These are phyloP conservation scores for Salvelinus fontinalis DNA, from an alignment of 2,113 vertebrate genomes.

Conservation along the genomic window DNA sequence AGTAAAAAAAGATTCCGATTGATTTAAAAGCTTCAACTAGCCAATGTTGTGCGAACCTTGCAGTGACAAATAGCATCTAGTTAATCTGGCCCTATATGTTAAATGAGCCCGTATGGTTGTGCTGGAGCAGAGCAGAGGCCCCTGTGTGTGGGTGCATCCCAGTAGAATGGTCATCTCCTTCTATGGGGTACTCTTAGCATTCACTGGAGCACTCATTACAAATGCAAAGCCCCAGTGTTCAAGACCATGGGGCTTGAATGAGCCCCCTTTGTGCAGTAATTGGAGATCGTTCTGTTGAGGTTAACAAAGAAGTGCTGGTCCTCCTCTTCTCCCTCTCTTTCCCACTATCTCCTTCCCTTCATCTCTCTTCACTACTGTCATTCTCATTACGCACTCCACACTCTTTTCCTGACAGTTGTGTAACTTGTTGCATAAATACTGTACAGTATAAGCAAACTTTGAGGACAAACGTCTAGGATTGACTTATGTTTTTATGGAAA, in stretches of 20 bases:
- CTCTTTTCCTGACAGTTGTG: conserved; percentile 44
- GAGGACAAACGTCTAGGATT: background rate
- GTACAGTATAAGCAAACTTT: too few species aligned
- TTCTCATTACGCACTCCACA: conserved; percentile 42
- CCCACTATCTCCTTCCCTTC: background rate
- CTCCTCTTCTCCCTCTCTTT: conserved; percentile 14
- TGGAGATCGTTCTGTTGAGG: conserved; percentile 77
- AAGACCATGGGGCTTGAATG: conserved; percentile 82
- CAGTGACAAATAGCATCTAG: background rate
- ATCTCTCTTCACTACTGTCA: background rate
- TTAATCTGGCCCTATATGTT: conserved; percentile 9
- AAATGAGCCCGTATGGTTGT: background rate
- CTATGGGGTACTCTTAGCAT: conserved; percentile 66
- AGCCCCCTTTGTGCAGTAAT: conserved; percentile 87
- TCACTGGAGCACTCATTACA: conserved; percentile 76
- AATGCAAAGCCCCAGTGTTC: conserved; percentile 78
- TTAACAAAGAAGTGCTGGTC: conserved; percentile 64
- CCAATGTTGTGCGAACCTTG: too few species aligned
- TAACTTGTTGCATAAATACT: conserved; percentile 43
- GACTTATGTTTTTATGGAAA: background rate
- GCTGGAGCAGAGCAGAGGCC: conserved; percentile 17
- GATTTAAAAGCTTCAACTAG: too few species aligned
- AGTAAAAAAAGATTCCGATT: too few species aligned
- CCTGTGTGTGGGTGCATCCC: background rate
- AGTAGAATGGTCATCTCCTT: background rate